These are phyloP conservation scores for Sylvilagus bachmani DNA, from an alignment of 2,113 vertebrate genomes.

Conservation along the genomic window DNA sequence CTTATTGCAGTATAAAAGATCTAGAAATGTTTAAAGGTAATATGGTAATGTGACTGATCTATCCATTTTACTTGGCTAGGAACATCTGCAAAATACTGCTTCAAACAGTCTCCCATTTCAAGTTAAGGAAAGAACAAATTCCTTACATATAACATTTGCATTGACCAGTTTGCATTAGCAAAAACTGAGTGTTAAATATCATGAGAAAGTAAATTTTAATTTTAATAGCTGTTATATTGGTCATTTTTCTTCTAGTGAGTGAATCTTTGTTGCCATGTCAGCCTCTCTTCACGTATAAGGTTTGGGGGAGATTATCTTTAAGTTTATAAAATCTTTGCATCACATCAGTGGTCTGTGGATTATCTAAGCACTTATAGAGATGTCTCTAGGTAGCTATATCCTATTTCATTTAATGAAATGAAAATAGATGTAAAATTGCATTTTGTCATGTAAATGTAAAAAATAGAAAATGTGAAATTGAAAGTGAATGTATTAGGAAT, in stretches of 20 bases:
- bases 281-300: not conserved
- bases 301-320: conserved; percentile 48
- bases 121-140: conserved; percentile 32
- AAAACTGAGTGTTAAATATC: conserved; percentile 27
- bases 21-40: conserved; percentile 43
- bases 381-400: not conserved
- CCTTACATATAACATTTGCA: not conserved
- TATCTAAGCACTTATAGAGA: conserved; percentile 21
- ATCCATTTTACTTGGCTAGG: not conserved
- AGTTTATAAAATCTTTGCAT: not conserved
- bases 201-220: conserved; percentile 53
- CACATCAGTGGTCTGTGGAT: not conserved
- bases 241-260: conserved; percentile 17
- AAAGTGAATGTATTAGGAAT: not conserved
- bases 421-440: not conserved
- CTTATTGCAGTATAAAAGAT: conserved; percentile 28
- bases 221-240: conserved; percentile 25
- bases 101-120: not conserved
- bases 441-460: conserved; percentile 11
- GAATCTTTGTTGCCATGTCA: not conserved
- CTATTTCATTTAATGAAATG: conserved; percentile 35
- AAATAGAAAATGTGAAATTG: conserved; percentile 20
- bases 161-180: not conserved
- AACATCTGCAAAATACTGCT: not conserved
- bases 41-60: not conserved